Evolutionary conservation across 64 coral and sea anemone genomes (phyloP).

Genomic region (Actinia tenebrosa): DNA sequence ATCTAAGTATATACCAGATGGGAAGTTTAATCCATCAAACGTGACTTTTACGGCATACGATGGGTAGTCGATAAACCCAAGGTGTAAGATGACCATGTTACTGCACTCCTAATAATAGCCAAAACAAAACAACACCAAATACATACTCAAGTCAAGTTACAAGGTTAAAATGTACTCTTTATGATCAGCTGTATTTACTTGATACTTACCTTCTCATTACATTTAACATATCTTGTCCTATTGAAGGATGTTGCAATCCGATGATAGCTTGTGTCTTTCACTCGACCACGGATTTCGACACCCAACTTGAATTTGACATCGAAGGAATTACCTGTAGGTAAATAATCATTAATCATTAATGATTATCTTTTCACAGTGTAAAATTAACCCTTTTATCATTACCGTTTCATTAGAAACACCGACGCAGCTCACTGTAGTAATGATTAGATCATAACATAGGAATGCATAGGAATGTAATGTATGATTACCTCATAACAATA

Average conservation of each 20-base stretch:
- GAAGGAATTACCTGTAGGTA: conserved; percentile 65
- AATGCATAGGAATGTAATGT: no score
- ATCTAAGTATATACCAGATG: conserved; percentile 53
- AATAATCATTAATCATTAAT: background rate
- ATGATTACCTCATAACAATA: no score
- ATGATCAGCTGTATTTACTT: background rate
- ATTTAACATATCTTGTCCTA: conserved; percentile 55
- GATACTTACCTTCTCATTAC: conserved; percentile 50
- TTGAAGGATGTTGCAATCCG: conserved; percentile 64
- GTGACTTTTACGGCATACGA: conserved; percentile 70
- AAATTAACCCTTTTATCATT: no score
- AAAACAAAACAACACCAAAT: no score
- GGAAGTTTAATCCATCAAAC: conserved; percentile 52
- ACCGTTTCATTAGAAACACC: no score
- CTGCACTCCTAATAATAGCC: background rate
- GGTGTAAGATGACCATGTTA: conserved; percentile 76
- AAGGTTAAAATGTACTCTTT: no score
- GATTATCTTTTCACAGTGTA: no score
- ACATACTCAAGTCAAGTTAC: no score
- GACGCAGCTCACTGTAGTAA: no score
- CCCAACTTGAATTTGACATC: conserved; percentile 63
- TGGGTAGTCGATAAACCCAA: conserved; percentile 91
- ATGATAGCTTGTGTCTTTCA: conserved; percentile 81
- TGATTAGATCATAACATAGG: no score
- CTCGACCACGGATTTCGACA: conserved; percentile 69